phyloP scores from a whole-genome alignment of 1,140 invertebrate species.

The Macrosteles quadrilineatus region DNA sequence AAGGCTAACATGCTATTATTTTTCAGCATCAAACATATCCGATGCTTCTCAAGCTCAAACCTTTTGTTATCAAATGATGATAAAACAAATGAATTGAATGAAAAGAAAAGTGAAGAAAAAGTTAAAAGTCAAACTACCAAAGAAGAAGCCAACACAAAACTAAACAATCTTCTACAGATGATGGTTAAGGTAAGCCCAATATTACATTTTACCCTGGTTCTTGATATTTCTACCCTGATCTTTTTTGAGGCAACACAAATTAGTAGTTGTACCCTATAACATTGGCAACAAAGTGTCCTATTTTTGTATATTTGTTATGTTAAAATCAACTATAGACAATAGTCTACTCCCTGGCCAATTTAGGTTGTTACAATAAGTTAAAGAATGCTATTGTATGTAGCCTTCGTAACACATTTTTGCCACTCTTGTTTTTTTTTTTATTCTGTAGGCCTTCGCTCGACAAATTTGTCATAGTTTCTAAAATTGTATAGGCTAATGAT shows the following conservation, averaged over 20 bases:
- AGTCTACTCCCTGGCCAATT: background rate
- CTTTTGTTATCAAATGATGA: background rate
- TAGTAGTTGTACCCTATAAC: background rate
- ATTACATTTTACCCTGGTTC: background rate
- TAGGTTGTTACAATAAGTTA: background rate
- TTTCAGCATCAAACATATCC: background rate
- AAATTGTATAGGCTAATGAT: too few relatives aligned
- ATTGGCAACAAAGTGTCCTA: background rate
- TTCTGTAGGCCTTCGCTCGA: too few relatives aligned
- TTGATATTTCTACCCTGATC: background rate
- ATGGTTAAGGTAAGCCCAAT: conserved; percentile 5
- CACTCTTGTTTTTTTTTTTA: too few relatives aligned
- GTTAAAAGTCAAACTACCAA: background rate
- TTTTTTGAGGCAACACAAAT: background rate
- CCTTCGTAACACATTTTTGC: too few relatives aligned
- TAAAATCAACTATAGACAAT: background rate
- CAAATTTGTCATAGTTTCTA: too few relatives aligned
- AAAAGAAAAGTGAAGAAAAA: background rate
- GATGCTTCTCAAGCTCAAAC: background rate
- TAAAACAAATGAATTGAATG: background rate
- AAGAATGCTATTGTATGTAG: too few relatives aligned
- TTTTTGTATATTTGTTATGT: background rate
- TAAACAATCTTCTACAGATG: conserved; percentile 15
- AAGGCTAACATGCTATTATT: too few relatives aligned
- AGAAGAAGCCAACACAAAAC: conserved; percentile 8